Base-by-base conservation (phyloP, 2,888 invertebrate species). In the Orthonevra nobilis region DNA sequence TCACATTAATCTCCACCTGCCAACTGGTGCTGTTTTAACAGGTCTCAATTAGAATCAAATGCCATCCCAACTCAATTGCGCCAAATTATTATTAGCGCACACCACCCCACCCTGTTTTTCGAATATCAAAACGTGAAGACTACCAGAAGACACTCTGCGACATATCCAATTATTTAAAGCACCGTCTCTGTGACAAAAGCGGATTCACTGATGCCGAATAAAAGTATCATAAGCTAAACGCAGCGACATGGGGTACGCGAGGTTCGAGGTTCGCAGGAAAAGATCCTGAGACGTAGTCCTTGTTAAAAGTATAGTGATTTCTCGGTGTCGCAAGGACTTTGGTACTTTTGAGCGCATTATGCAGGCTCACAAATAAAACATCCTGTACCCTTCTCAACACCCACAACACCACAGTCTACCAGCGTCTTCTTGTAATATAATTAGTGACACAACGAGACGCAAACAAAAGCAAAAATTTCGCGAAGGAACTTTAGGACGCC, bases 371-470 rank as follows among this genome's bases (percentile, higher is more conserved):
- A 79, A 79, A 79, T 73, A 73, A 73, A 73, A 66, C 73, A 70
- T 54, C 64, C 64, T 60, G 63, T 46, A 46, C 69, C 72, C 66
- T 28, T 54, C 54, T 56, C 23, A 32, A 48, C 66, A n/a, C n/a
- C n/a, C n/a, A n/a, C n/a, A n/a, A n/a, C n/a, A n/a, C n/a, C n/a
- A n/a, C n/a, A n/a, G n/a, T n/a, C n/a, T n/a, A n/a, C n/a, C n/a
- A n/a, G 52, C 19, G 48, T 54, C 79, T 79, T 61, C 79, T 79
- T 79, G 81, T 81, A 81, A 81, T 81, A 74, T 81, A 81, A 81
- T 81, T 81, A 81, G 81, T 81, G 81, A 61, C 81, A 81, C 69
- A 73, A 81, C 74, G 74, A 56, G 50, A 81, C 63, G 44, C 54
- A 63, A 81, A 74, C 81, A 81, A 81, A 73, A 63, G 63, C 68